Evolutionary conservation across 2,888 invertebrate species (phyloP), one percentile per base, ranked within the genome.

Genomic region (Ochropleura plecta): DNA sequence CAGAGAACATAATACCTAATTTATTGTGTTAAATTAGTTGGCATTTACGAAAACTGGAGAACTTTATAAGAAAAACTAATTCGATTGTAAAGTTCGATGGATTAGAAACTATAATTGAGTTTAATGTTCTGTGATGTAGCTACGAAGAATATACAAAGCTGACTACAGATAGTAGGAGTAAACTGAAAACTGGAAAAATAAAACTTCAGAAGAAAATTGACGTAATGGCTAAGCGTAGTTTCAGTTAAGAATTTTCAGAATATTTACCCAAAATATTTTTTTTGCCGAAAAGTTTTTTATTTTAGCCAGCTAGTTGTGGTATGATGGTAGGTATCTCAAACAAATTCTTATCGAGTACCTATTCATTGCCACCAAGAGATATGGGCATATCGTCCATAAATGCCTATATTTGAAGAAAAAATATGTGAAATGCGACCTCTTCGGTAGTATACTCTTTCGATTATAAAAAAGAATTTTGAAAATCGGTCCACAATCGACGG

Each of bases 121-220:
- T n/a, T 30, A 51, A 66, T 59, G 44, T 44, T 12, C 16, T 10
- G 20, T 30, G 12, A 76, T 10, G 12, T 30, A 71, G 63, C n/a
- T 78, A 49, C 3, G 10, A 78, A 59, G 40, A 51, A 46, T 44
- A 73, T 40, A 51, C 30, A 49, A 53, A n/a, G 3, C 16, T 76
- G 42, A 30, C 10, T 20, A 7, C 14, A 42, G 6, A 44, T 16
- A 51, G 9, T 18, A 14, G 57, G 20, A 30, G 57, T 57, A 57
- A 0, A 30, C 20, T 8, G 49, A 51, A 5, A 16, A 20, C 5
- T 40, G 46, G 14, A 1, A 40, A 14, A n/a, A 12, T 14, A 7
- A 0, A 20, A 12, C 18, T 48, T 60, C 12, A 30, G n/a, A 46
- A 16, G 9, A 20, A 60, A 30, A 16, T 30, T n/a, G 16, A 14